Percentiles rank a stretch among this genome's conserved stretches.
Evolutionary conservation across 2,113 vertebrate genomes (phyloP).

Genomic region (Mesoclemmys tuberculata): DNA sequence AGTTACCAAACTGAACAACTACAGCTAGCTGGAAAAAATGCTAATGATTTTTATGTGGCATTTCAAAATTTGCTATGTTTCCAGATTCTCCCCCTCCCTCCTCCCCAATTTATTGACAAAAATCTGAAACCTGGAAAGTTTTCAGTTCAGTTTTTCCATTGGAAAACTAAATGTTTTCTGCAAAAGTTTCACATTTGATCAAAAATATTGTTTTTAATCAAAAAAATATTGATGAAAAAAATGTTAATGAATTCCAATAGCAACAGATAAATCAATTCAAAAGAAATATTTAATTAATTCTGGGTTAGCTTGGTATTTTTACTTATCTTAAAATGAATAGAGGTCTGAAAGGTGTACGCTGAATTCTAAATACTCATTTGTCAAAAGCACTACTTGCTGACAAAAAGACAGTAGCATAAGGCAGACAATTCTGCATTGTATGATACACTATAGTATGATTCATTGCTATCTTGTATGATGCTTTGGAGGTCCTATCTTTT

Average conservation of each 20-base stretch:
- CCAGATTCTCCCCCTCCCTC: rapidly evolving
- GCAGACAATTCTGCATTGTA: not conserved
- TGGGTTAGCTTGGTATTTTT: not conserved
- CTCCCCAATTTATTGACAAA: not conserved
- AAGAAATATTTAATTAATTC: not conserved
- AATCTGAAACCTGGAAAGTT: not conserved
- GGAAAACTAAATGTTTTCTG: not conserved
- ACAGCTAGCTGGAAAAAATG: rapidly evolving
- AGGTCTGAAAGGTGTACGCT: not conserved
- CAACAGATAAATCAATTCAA: not conserved
- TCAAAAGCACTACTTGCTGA: not conserved
- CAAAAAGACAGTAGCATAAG: not conserved
- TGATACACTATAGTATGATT: not conserved
- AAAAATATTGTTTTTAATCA: not conserved
- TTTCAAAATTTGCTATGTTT: not conserved
- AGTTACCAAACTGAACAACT: not conserved
- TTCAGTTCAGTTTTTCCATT: not conserved
- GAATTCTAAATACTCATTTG: not conserved
- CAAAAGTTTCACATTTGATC: not conserved
- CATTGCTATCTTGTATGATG: not conserved
- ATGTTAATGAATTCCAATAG: rapidly evolving
- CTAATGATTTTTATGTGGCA: not conserved
- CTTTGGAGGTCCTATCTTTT: not conserved
- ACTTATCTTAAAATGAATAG: not conserved
- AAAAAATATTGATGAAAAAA: not conserved